Evolutionary conservation across 2,797 vertebrate species (phyloP).

Genomic region (Protosalanx chinensis): DNA sequence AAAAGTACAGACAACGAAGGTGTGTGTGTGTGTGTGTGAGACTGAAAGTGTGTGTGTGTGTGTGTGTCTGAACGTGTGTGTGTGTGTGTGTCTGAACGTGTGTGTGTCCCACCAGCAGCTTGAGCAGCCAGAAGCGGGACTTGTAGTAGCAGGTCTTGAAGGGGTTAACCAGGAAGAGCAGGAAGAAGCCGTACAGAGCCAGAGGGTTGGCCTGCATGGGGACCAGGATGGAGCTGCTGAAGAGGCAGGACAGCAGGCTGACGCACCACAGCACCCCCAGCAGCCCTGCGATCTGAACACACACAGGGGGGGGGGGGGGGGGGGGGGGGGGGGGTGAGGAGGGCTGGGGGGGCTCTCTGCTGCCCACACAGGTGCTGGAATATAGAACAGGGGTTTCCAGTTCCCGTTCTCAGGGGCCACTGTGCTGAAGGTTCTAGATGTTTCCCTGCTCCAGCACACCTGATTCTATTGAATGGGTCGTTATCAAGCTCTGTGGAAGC

Average conservation of each 20-base stretch:
- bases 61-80: too few relatives aligned
- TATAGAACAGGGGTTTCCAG: too few relatives aligned
- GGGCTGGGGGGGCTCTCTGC: background rate
- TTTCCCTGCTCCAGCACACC: too few relatives aligned
- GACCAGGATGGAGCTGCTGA: slow-evolving; percentile 75
- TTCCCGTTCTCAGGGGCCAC: too few relatives aligned
- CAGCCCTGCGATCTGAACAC: slow-evolving; percentile 89
- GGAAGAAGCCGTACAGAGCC: slow-evolving; percentile 92
- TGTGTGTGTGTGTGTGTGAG: too few relatives aligned
- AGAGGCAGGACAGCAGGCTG: slow-evolving; percentile 93
- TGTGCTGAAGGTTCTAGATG: too few relatives aligned
- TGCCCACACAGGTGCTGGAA: too few relatives aligned
- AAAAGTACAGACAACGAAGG: too few relatives aligned
- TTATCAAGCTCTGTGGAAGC: too few relatives aligned
- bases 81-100: background rate
- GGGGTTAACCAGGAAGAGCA: slow-evolving; percentile 97
- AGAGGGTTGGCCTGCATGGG: slow-evolving; percentile 94
- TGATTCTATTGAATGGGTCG: too few relatives aligned
- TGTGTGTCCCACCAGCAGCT: slow-evolving; percentile 83
- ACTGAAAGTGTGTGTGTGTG: too few relatives aligned
- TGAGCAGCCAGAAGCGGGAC: slow-evolving; percentile 98
- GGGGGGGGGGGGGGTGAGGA: background rate
- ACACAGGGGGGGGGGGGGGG: background rate
- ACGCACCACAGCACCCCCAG: slow-evolving; percentile 95
- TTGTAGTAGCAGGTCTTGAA: slow-evolving; percentile 99